Evolutionary conservation across 2,888 invertebrate species (phyloP), one percentile per base, ranked within the genome.

Genomic region (Odontomyia ornata): DNA sequence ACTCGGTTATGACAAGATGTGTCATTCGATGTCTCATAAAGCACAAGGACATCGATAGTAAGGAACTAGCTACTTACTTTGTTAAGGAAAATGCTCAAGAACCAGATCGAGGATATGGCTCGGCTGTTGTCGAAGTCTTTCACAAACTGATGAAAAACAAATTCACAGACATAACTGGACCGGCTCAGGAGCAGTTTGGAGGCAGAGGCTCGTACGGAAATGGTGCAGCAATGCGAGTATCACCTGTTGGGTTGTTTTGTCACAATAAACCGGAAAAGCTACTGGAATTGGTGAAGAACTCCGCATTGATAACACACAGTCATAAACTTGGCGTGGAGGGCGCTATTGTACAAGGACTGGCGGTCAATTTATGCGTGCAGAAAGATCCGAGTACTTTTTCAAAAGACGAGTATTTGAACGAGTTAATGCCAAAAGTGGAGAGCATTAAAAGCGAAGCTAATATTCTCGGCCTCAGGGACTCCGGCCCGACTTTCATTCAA

Each of bases 201-300:
- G 93, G 93, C 3, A 81, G 82, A 57, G 93, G 94, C 0, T 93
- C 93, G 1, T 92, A 88, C 85, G 94, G 93, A n/a, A 94, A 93
- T 85, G 93, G 93, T 1, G 93, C 91, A 62, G 92, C 93, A 0
- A 93, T 94, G 93, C 87, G 93, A 81, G 87, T 92, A 28, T 86
- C 91, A 25, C 93, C 93, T 1, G 85, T 92, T 56, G 89, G 91
- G 0, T 84, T 94, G 62, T 92, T 89, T 83, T 90, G 87, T 80
- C 86, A 88, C 77, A 85, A 80, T 23, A 80, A 80, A 52, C 47
- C 79, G 1, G 83, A 88, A 64, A 82, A 82, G 30, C 85, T 91
- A 82, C 27, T 28, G 0, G 86, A 90, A 27, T 85, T 88, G 27
- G 89, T 89, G 0, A 87, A 82, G 77, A 84, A 88, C 79, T 85